A percentile compares a stretch with the other conserved stretches of the same genome.
Conservation (phyloP, 2,113 vertebrate genomes). For the Thryonomys swinderianus region DNA sequence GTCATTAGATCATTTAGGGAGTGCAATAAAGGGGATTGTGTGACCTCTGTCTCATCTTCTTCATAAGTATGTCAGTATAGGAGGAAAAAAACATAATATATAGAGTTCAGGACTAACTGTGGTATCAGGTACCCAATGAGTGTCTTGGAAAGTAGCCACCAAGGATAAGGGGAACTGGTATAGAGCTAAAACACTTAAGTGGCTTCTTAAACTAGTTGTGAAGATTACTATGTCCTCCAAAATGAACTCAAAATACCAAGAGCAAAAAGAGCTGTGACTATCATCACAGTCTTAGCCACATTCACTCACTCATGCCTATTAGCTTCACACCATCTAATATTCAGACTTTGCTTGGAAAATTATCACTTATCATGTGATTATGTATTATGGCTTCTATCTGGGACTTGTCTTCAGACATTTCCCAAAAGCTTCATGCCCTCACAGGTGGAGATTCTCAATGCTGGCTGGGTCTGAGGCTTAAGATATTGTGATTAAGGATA, state of each 20-base stretch:
- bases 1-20: background rate
- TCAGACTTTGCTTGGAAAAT: slow-evolving; percentile 12
- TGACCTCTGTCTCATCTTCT: background rate
- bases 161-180: background rate
- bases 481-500: background rate
- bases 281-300: background rate
- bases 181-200: background rate
- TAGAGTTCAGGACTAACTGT: background rate
- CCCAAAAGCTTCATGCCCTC: background rate
- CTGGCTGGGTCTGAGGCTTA: background rate
- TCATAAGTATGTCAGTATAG: background rate
- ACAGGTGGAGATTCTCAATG: background rate
- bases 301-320: background rate
- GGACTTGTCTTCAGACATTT: too few relatives aligned
- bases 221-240: background rate
- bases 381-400: background rate
- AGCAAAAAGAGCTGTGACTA: background rate
- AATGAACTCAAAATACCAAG: background rate
- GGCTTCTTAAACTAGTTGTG: background rate
- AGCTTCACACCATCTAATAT: rapidly evolving
- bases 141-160: background rate
- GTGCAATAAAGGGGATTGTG: background rate
- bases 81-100: background rate
- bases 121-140: background rate
- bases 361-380: background rate